Conservation (phyloP, 2,113 vertebrate species). For the Kryptolebias marmoratus region DNA sequence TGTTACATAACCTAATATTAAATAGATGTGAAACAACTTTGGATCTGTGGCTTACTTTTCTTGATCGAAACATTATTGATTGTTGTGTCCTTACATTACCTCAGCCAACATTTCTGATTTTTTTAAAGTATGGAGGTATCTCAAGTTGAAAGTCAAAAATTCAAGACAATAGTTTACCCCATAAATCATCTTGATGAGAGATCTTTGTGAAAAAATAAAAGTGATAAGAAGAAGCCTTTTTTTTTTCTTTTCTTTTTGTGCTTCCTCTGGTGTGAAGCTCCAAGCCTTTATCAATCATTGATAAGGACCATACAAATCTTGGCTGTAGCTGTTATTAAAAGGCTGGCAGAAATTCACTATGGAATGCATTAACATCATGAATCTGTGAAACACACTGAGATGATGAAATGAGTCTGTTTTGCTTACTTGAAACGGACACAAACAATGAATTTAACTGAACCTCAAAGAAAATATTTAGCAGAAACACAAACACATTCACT, state of each 20-base stretch:
- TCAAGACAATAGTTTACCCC: slow-evolving; percentile 33
- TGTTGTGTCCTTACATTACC: slow-evolving; percentile 61
- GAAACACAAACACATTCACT: slow-evolving; percentile 11
- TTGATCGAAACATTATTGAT: slow-evolving; percentile 55
- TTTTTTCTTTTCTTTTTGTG: slow-evolving; percentile 38
- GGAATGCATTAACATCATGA: slow-evolving; percentile 19
- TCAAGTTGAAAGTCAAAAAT: slow-evolving; percentile 41
- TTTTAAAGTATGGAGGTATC: slow-evolving; percentile 38
- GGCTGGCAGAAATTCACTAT: slow-evolving; percentile 66
- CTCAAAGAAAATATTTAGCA: slow-evolving; percentile 6
- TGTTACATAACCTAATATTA: too few relatives aligned
- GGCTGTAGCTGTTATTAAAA: slow-evolving; percentile 85
- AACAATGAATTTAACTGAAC: slow-evolving; percentile 7
- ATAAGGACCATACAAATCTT: slow-evolving; percentile 86
- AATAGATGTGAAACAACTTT: too few relatives aligned
- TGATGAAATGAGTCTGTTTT: slow-evolving; percentile 31
- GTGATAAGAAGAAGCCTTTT: slow-evolving; percentile 50
- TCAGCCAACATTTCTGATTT: slow-evolving; percentile 56
- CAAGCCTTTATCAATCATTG: slow-evolving; percentile 88
- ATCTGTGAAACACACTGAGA: slow-evolving; percentile 37
- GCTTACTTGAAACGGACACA: slow-evolving; percentile 23
- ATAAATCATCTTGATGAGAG: slow-evolving; percentile 58
- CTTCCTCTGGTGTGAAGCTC: slow-evolving; percentile 66
- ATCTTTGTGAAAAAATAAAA: slow-evolving; percentile 61
- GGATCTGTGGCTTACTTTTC: background rate